phyloP scores from a whole-genome alignment of 2,797 vertebrate genomes.

The Pygocentrus nattereri region DNA sequence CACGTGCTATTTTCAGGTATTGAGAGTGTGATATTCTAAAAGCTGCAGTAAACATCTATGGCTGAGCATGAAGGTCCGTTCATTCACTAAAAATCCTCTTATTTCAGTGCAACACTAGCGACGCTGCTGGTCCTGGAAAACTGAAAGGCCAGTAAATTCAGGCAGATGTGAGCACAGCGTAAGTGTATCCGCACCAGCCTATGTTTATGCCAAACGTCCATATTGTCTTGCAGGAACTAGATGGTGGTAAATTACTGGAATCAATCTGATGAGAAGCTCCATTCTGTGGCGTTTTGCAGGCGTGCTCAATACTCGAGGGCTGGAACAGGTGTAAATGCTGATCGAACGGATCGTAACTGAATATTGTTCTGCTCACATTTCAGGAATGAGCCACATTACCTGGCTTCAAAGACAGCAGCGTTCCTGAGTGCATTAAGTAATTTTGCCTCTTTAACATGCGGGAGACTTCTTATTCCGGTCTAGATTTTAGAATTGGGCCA shows the following conservation, averaged over 20 bases:
- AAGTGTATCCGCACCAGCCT: neutral
- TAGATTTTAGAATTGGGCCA: slow-evolving; percentile 48
- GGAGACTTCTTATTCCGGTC: slow-evolving; percentile 31
- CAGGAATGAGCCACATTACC: slow-evolving; percentile 15
- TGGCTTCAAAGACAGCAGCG: slow-evolving; percentile 11
- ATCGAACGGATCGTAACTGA: neutral
- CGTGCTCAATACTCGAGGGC: neutral
- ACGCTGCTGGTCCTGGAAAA: neutral
- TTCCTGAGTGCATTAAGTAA: slow-evolving; percentile 28
- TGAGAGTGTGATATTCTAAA: too few species aligned
- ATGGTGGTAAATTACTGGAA: neutral
- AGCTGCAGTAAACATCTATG: too few species aligned
- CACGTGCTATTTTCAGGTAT: too few species aligned
- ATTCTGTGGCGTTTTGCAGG: neutral
- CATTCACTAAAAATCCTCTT: too few species aligned
- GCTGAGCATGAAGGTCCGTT: too few species aligned
- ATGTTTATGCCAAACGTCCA: neutral
- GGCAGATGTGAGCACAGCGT: neutral
- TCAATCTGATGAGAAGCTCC: neutral
- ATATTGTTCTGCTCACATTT: neutral
- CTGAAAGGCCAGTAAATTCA: neutral
- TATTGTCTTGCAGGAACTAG: neutral
- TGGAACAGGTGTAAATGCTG: neutral
- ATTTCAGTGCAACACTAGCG: neutral
- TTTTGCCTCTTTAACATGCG: slow-evolving; percentile 41